Conservation (phyloP, 2,888 invertebrate species). For the Myathropa florea region DNA sequence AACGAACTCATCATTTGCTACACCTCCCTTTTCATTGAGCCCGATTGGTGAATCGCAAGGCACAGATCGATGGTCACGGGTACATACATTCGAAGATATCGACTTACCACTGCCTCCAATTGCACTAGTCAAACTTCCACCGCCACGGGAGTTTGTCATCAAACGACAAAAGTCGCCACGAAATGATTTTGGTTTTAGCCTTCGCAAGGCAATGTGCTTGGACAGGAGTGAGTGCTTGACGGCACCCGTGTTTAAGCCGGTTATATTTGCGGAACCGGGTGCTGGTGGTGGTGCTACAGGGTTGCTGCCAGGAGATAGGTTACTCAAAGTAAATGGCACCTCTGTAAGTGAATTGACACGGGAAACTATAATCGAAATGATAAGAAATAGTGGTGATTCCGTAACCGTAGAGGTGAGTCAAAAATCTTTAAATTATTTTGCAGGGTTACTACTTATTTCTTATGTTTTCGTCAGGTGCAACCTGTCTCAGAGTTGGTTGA, state of each 20-base stretch:
- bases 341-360: constrained; percentile 92
- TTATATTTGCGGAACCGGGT: constrained; percentile 95
- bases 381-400: constrained; percentile 90
- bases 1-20: constrained; percentile 92
- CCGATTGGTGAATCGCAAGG: constrained; percentile 93
- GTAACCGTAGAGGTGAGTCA: constrained; percentile 90
- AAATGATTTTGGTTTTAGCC: constrained; percentile 96
- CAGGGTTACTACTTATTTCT: constrained; percentile 2
- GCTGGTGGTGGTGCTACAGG: constrained; percentile 89
- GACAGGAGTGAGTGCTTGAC: constrained; percentile 83
- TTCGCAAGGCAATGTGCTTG: constrained; percentile 92
- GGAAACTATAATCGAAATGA: constrained; percentile 96
- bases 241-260: constrained; percentile 82
- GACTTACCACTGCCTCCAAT: constrained; percentile 88
- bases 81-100: constrained; percentile 88
- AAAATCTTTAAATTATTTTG: background rate
- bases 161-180: constrained; percentile 90
- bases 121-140: constrained; percentile 85
- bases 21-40: constrained; percentile 92
- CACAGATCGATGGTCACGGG: constrained; percentile 89
- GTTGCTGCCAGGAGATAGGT: constrained; percentile 95
- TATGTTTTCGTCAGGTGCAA: constrained; percentile 86
- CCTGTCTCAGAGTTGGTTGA: constrained; percentile 96
- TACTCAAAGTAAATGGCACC: constrained; percentile 94
- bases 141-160: constrained; percentile 88